Conservation (phyloP, 2,888 invertebrate genomes). For the Nomada lathburiana region DNA sequence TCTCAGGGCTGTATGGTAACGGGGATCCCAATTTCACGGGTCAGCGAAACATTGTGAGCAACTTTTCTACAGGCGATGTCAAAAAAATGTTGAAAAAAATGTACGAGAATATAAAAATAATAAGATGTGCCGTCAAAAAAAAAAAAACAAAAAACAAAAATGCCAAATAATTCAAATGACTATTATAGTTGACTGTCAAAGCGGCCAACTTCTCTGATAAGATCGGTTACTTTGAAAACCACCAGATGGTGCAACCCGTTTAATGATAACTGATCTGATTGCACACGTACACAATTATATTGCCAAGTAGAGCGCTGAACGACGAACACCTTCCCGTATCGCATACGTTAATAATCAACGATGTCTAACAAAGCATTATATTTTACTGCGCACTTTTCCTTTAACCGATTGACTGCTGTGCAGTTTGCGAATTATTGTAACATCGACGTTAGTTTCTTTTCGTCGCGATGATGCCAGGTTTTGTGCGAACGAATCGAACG, state of each 20-base stretch:
- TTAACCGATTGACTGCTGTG: not conserved
- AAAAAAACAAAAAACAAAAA: not conserved
- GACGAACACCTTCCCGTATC: slow-evolving; percentile 7
- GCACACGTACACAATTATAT: slow-evolving; percentile 29
- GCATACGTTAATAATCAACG: slow-evolving; percentile 7
- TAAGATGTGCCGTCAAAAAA: not conserved
- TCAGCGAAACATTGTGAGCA: not conserved
- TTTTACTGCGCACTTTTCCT: not conserved
- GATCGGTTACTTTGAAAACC: slow-evolving; percentile 24
- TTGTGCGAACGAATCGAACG: slow-evolving; percentile 16
- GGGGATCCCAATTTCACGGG: slow-evolving; percentile 17
- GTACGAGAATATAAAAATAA: no score
- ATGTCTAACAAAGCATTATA: not conserved
- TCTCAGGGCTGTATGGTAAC: slow-evolving; percentile 56
- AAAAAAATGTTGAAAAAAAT: not conserved
- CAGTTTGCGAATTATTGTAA: slow-evolving; percentile 7
- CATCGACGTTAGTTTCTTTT: slow-evolving; percentile 18
- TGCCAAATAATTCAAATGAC: not conserved
- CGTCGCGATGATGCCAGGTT: not conserved
- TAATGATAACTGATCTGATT: slow-evolving; percentile 49
- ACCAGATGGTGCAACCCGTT: slow-evolving; percentile 49
- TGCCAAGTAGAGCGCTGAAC: slow-evolving; percentile 30
- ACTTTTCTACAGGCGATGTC: not conserved
- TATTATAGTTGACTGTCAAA: not conserved
- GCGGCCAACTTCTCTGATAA: slow-evolving; percentile 7